phyloP scores from a whole-genome alignment of 2,888 invertebrate genomes.

The Parnassius orleans region DNA sequence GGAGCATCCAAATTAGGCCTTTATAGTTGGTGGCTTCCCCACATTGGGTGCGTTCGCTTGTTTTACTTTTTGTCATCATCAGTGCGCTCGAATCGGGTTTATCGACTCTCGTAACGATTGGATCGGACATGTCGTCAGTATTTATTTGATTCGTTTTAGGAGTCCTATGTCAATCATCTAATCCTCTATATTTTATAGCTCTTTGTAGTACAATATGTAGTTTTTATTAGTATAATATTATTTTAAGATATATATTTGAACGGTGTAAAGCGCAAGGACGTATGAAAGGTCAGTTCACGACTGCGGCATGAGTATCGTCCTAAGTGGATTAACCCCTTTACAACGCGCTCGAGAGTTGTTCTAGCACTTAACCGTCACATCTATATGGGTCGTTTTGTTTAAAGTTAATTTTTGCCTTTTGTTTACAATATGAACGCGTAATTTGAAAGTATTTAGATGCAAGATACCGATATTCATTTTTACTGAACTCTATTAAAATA shows the following conservation, averaged over 20 bases:
- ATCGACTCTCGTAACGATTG: conserved; percentile 25
- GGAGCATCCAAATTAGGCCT: conserved; percentile 71
- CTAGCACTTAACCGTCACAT: conserved; percentile 33
- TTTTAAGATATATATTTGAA: conserved; percentile 6
- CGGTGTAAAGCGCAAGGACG: conserved; percentile 27
- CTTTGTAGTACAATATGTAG: conserved; percentile 11
- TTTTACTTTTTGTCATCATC: conserved; percentile 28
- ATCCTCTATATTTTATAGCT: conserved; percentile 21
- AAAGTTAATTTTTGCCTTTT: conserved; percentile 22
- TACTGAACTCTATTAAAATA: not conserved
- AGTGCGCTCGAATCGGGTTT: conserved; percentile 20
- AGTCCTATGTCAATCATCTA: conserved; percentile 1
- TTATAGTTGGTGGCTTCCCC: conserved; percentile 41
- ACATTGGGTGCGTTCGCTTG: conserved; percentile 26
- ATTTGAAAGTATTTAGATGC: conserved; percentile 4
- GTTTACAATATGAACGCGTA: not conserved
- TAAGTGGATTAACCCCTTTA: conserved; percentile 75
- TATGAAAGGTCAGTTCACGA: conserved; percentile 63
- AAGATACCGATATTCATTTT: conserved; percentile 2
- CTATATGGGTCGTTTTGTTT: conserved; percentile 20
- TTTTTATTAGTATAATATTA: conserved; percentile 33
- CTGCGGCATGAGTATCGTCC: conserved; percentile 54
- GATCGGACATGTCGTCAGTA: conserved; percentile 18
- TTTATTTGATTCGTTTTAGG: conserved; percentile 19
- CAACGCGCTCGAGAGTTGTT: conserved; percentile 52